Evolutionary conservation across 2,113 vertebrate species (phyloP), one percentile per base, ranked within the genome.

Genomic region (Syrmaticus mikado): DNA sequence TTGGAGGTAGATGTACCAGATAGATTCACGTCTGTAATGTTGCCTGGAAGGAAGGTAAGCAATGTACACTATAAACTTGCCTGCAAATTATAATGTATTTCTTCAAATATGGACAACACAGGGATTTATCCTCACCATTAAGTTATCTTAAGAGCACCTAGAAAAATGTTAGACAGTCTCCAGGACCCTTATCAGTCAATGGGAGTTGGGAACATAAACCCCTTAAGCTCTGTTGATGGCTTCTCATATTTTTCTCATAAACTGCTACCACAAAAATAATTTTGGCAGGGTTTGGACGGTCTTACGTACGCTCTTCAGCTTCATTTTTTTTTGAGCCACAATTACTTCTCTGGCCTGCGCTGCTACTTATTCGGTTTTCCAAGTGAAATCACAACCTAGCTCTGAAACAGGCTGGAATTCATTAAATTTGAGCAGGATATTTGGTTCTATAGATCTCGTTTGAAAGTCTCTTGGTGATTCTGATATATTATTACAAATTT

Each of bases 401-500:
- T 82, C 75, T 91, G 73, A 95, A 96, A 93, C 8, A n/a, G 95
- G 91, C 95, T 96, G 93, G 95, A 94, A 93, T 86, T 97, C 96
- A 97, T 96, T 97, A 98, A 95, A 93, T 95, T 89, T 66, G 79
- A 89, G 73, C 61, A 65, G 88, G 88, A 94, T 96, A 91, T 96
- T 97, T 43, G 57, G 94, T 96, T 96, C 94, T 95, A 66, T 93
- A 95, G 89, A 94, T 93, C 90, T 96, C 45, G 87, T 94, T 90
- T 94, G 67, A 84, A 93, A 95, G 91, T 88, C 53, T n/a, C 85
- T 80, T 96, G 88, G 83, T 96, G 96, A 91, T 96, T 96, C 93
- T 95, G 82, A 88, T 96, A 83, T 87, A 90, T 96, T 97, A 94
- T 96, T 97, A 93, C 96, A 95, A 97, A 97, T 96, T 96, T 97